Evolutionary conservation across 2,888 invertebrate genomes (phyloP).

Genomic region (Drosophila cognata): DNA sequence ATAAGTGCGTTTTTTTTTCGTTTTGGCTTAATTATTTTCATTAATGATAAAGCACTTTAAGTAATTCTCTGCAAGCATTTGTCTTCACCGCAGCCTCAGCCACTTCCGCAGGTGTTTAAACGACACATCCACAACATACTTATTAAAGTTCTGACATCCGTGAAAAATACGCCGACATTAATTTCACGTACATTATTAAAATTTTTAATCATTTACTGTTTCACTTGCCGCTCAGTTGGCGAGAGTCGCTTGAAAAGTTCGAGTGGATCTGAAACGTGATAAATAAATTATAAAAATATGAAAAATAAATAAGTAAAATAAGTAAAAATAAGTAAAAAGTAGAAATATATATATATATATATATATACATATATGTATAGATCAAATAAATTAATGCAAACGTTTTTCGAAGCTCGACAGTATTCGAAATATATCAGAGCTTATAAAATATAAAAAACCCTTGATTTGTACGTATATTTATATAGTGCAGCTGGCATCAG

Average conservation of each 20-base stretch:
- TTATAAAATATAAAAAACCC: background rate
- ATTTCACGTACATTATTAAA: conserved; percentile 67
- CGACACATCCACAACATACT: conserved; percentile 34
- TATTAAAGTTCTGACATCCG: conserved; percentile 8
- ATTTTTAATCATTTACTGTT: conserved; percentile 64
- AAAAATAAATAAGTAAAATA: background rate
- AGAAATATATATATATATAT: background rate
- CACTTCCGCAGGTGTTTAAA: conserved; percentile 31
- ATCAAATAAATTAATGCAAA: background rate
- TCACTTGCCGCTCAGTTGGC: conserved; percentile 7
- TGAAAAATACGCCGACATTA: conserved; percentile 54
- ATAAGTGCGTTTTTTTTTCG: background rate
- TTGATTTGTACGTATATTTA: background rate
- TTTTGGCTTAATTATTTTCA: background rate
- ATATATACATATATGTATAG: no score
- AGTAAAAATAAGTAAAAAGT: background rate
- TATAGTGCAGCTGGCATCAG: background rate
- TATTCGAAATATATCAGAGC: background rate
- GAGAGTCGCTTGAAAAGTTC: conserved; percentile 26
- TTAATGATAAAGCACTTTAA: conserved; percentile 31
- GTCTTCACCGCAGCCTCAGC: conserved; percentile 18
- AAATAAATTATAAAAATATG: background rate
- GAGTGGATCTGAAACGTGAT: background rate
- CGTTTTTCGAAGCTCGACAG: background rate
- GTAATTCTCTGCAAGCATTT: conserved; percentile 22